Conservation (phyloP, 2,797 vertebrate species). For the Sebastes steindachneri region DNA sequence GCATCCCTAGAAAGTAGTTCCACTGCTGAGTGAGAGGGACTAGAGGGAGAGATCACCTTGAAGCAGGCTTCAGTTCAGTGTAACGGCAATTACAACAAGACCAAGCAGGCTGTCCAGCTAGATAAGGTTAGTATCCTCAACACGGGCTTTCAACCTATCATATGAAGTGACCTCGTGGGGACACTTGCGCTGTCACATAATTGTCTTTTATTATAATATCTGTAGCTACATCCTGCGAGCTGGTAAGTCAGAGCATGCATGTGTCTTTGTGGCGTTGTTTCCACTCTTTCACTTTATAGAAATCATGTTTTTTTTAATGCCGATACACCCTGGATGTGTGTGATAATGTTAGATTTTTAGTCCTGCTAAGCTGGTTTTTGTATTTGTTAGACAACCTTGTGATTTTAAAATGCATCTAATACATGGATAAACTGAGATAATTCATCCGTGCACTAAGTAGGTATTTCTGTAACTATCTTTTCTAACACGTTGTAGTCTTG, state of each 20-base stretch:
- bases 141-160: background rate
- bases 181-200: background rate
- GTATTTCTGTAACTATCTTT: rapidly evolving
- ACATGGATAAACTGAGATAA: background rate
- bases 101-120: background rate
- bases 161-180: background rate
- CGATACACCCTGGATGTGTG: no score
- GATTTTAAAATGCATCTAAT: background rate
- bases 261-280: background rate
- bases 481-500: rapidly evolving
- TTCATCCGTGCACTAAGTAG: rapidly evolving
- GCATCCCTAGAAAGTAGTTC: slow-evolving; percentile 80
- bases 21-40: background rate
- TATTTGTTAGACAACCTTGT: background rate
- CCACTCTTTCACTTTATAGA: background rate
- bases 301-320: background rate
- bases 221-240: background rate
- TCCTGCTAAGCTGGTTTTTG: background rate
- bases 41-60: slow-evolving; percentile 80
- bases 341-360: background rate
- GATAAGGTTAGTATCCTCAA: slow-evolving; percentile 61
- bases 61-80: slow-evolving; percentile 34
- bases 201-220: background rate
- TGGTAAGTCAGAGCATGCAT: slow-evolving; percentile 2
- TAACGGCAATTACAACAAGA: slow-evolving; percentile 48